Evolutionary conservation across 2,113 vertebrate genomes (phyloP), one percentile per base, ranked within the genome.

Genomic region (Odocoileus hemionus): DNA sequence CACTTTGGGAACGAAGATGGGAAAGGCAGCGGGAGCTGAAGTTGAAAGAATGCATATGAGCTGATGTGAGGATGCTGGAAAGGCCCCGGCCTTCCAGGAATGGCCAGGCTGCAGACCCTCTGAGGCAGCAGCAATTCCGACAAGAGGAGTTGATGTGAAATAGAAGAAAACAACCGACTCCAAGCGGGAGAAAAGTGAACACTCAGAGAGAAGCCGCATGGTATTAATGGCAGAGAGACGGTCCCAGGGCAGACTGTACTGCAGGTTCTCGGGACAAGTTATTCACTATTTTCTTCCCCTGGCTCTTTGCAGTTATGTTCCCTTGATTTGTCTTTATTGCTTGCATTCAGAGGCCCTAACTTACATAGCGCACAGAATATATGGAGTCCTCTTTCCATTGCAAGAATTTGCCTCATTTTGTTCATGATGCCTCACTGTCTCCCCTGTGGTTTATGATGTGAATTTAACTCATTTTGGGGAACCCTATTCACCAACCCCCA

Each of bases 1-100:
- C 89, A 26, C n/a, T 92, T 95, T 36, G 60, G 60, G 82, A 57
- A 86, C 2, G 33, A 36, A 82, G 43, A 82, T 55, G 45, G 54
- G 25, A 43, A 57, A 64, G 30, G 39, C 33, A 36, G 3, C 21
- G 43, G 28, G 60, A 82, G 9, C 74, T 6, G 64, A 88, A 26
- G 26, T 36, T 4, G 52, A 45, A 80, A 64, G 91, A 61, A 64
- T 33, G 26, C 13, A 1, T 54, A 5, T 83, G 50, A 45, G 10
- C 43, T 60, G 28, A 23, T 3, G 23, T 14, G 19, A 50, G 83
- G 83, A 28, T 7, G 4, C 7, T 52, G 28, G 16, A 19, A 25
- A 13, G 25, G 5, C 21, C 43, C 36, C 1, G 3, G 3, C 26
- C n/a, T 45, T 23, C 7, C 6, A 13, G 92, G 36, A 2, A 4